These are phyloP conservation scores for Pampus argenteus DNA, from an alignment of 2,797 vertebrate species.

Conservation along the genomic window DNA sequence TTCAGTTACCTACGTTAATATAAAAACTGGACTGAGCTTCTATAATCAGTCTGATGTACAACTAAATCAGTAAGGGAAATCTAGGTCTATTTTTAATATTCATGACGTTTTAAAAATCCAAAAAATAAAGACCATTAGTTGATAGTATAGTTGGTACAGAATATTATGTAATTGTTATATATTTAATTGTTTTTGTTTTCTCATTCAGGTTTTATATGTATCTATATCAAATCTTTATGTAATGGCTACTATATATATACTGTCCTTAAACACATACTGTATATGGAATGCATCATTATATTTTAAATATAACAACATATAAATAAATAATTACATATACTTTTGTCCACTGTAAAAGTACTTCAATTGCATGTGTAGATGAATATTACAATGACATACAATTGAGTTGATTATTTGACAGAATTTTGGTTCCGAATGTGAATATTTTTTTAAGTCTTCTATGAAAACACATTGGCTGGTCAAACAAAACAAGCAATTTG, in stretches of 20 bases:
- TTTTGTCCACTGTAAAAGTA: not conserved
- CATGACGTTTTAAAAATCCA: too few species aligned
- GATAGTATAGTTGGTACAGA: too few species aligned
- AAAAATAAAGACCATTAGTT: too few species aligned
- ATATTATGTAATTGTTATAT: too few species aligned
- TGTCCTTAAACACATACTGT: too few species aligned
- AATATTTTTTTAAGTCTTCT: not conserved
- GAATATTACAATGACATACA: not conserved
- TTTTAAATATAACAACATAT: not conserved
- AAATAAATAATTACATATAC: not conserved
- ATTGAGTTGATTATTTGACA: not conserved
- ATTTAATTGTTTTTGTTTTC: not conserved
- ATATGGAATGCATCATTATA: not conserved
- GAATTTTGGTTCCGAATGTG: not conserved
- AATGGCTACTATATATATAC: not conserved
- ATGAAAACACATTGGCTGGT: not conserved
- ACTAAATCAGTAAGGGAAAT: too few species aligned
- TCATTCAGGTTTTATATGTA: not conserved
- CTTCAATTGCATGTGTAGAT: not conserved
- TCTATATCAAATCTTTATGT: not conserved
- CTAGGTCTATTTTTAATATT: too few species aligned
- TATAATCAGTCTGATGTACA: too few species aligned
- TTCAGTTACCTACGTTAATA: not conserved
- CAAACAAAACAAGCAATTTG: slow-evolving; percentile 10
- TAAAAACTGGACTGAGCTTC: not conserved